Base-by-base conservation (phyloP, 2,888 invertebrate genomes). In the Apodemia duryi region DNA sequence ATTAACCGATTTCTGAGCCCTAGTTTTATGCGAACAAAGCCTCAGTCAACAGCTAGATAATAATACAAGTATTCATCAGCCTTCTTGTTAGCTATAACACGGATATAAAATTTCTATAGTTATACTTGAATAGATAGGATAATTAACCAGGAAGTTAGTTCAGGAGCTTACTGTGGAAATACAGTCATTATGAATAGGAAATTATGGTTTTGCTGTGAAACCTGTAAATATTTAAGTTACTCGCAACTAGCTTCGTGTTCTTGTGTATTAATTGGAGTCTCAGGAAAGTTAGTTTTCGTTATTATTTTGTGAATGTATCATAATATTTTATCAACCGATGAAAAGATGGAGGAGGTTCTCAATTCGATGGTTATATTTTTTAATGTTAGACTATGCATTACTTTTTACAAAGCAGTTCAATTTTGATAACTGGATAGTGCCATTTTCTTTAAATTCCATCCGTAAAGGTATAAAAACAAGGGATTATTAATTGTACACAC, bases 141-240 rank as follows among this genome's bases (percentile, higher is more conserved):
- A 46, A 46, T 46, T 46, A 46, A 46, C 46, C 46, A 46, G 46
- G 46, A 46, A 46, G 46, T 46, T 46, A 46, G 46, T 46, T 46
- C 13, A 46, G 13, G 13, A 46, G 46, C 13, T 46, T 46, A 46
- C 46, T 46, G 46, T 46, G 46, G 46, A 49, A 49, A 49, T n/a
- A 49, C 46, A n/a, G 46, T 49, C 46, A 49, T 49, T 49, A 49
- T 49, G 46, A 49, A 49, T 49, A 49, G n/a, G 46, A 49, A 49
- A 49, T 49, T 49, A 49, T 49, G 46, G 46, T n/a, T 49, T 49
- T 49, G 46, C 46, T 49, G 49, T 49, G 21, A n/a, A 49, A 49
- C n/a, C 49, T 49, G n/a, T 49, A 49, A 49, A 49, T 49, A 49
- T 49, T 49, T 21, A 49, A 49, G 49, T n/a, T 46, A 46, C 6